A percentile compares a stretch with the other conserved stretches of the same genome.
Evolutionary conservation across 2,888 invertebrate genomes (phyloP).

Genomic region (Seira sanloemensis): DNA sequence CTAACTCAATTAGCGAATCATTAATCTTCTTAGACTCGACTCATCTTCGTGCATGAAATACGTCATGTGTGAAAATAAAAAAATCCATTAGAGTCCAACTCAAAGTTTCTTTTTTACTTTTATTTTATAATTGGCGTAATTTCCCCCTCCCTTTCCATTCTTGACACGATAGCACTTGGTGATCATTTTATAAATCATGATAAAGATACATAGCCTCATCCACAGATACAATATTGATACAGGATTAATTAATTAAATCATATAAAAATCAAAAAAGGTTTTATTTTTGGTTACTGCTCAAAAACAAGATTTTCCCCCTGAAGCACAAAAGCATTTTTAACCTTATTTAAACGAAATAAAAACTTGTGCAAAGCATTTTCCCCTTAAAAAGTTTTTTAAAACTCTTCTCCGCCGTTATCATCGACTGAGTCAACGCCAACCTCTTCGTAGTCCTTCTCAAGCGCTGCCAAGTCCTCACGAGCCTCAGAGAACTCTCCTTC

Average conservation of each 20-base stretch:
- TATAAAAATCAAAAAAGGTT: no score
- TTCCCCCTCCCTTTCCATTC: no score
- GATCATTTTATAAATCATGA: no score
- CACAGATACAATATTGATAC: no score
- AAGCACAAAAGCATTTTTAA: no score
- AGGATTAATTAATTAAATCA: no score
- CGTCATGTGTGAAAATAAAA: background rate
- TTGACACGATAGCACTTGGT: background rate
- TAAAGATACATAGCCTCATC: background rate
- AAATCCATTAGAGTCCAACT: background rate
- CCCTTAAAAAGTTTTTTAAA: background rate
- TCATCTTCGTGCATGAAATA: background rate
- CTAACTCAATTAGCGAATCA: background rate
- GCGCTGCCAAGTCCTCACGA: conserved; percentile 68
- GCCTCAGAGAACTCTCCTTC: conserved; percentile 75
- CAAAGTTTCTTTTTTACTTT: background rate
- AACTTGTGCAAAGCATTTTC: no score
- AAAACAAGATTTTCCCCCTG: no score
- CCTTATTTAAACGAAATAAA: background rate
- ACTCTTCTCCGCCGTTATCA: conserved; percentile 40
- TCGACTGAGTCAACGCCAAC: conserved; percentile 58
- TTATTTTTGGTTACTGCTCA: no score
- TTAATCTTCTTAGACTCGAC: background rate
- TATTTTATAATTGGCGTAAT: background rate
- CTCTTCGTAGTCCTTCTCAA: conserved; percentile 69